Conservation (phyloP, 2,113 vertebrate genomes). For the Odocoileus virginianus region DNA sequence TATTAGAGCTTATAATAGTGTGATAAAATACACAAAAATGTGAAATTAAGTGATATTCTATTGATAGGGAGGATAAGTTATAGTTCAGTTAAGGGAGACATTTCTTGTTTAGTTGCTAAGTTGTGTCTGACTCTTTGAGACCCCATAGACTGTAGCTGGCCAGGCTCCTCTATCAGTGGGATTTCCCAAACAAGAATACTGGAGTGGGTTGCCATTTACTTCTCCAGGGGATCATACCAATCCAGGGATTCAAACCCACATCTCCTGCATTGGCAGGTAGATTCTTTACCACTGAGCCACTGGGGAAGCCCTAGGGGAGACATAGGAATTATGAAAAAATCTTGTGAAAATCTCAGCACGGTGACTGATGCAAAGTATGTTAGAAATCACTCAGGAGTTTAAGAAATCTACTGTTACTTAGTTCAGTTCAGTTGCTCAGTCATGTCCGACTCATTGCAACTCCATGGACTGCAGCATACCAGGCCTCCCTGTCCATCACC, state of each 20-base stretch:
- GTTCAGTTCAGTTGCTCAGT: not conserved
- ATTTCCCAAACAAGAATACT: not conserved
- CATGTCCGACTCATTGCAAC: not conserved
- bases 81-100: not conserved
- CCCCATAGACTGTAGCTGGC: not conserved
- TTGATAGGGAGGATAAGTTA: not conserved
- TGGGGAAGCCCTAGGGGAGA: not conserved
- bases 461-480: not conserved
- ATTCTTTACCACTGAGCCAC: not conserved
- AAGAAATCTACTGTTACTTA: not conserved
- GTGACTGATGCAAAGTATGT: not conserved
- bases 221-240: not conserved
- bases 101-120: not conserved
- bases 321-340: not conserved
- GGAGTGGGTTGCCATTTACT: not conserved
- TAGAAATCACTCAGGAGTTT: not conserved
- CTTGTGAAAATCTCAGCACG: not conserved
- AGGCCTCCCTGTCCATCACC: not conserved
- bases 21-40: not conserved
- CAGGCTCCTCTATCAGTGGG: not conserved
- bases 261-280: not conserved
- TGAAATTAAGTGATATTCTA: slow-evolving; percentile 21
- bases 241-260: not conserved
- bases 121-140: not conserved
- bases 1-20: not conserved